These are phyloP conservation scores for Dromas ardeola DNA, from an alignment of 2,113 vertebrate species.

Conservation along the genomic window DNA sequence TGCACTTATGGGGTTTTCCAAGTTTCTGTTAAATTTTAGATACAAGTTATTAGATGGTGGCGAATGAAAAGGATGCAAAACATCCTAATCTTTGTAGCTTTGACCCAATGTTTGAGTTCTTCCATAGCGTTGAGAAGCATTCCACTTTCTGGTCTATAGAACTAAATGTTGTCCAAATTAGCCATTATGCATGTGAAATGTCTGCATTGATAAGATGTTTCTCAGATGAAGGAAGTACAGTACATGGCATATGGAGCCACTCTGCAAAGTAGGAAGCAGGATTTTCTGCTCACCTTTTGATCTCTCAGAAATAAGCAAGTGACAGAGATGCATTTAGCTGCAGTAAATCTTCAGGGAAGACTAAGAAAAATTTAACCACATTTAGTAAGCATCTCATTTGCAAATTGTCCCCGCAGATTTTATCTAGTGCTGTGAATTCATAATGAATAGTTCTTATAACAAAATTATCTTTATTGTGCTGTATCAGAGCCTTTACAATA, in stretches of 20 bases:
- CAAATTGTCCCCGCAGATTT: constrained; percentile 14
- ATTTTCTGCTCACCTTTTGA: not conserved
- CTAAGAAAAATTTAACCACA: not conserved
- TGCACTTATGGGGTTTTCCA: not conserved
- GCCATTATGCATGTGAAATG: not conserved
- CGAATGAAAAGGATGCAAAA: not conserved
- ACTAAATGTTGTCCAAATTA: not conserved
- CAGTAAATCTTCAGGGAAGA: not conserved
- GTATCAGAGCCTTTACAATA: not conserved
- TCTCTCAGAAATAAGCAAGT: not conserved
- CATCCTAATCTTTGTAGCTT: not conserved
- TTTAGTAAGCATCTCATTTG: constrained; percentile 17
- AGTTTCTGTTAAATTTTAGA: not conserved
- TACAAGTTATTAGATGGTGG: not conserved
- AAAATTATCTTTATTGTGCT: not conserved
- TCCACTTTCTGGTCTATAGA: not conserved
- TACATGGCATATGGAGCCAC: not conserved
- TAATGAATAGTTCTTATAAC: not conserved
- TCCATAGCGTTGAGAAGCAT: not conserved
- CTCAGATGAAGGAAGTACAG: not conserved
- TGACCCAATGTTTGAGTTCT: not conserved
- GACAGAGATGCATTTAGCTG: not conserved
- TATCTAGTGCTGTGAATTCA: not conserved
- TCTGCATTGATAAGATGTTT: fast-evolving
- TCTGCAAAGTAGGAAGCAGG: not conserved